Percentiles rank a stretch among this genome's conserved stretches.
These are phyloP conservation scores for Oncorhynchus kisutch DNA, from an alignment of 2,113 vertebrate genomes.

Conservation along the genomic window DNA sequence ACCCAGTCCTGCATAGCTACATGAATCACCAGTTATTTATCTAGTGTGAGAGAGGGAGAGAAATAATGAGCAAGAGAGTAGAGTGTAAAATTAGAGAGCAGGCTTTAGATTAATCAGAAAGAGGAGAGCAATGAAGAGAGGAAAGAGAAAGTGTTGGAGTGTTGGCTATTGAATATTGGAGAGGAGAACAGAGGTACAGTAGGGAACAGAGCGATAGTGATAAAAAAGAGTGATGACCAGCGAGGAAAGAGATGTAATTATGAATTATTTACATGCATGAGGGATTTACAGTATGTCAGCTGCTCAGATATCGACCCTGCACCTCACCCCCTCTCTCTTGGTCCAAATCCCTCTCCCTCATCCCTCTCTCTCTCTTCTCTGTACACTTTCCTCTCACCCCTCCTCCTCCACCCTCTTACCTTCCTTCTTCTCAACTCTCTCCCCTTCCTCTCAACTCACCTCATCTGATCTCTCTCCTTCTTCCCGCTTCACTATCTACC, in stretches of 20 bases:
- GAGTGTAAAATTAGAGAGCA: background rate
- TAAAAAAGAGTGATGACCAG: conserved; percentile 59
- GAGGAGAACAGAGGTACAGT: conserved; percentile 25
- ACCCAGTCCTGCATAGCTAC: background rate
- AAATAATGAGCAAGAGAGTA: background rate
- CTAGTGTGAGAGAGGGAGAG: background rate
- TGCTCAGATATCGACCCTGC: conserved; percentile 46
- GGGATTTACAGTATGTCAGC: conserved; percentile 64
- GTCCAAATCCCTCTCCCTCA: conserved; percentile 22
- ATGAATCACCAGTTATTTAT: conserved; percentile 16
- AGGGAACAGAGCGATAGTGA: conserved; percentile 21
- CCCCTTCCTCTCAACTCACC: conserved; percentile 7
- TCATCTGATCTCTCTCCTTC: conserved; percentile 10
- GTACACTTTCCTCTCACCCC: background rate
- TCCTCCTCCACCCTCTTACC: background rate
- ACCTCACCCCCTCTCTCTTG: conserved; percentile 48
- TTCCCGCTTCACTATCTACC: background rate
- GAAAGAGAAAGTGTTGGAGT: background rate
- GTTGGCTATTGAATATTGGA: conserved; percentile 34
- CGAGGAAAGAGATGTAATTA: conserved; percentile 45
- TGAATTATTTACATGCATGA: conserved; percentile 69
- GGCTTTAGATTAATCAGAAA: background rate
- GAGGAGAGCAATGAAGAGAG: background rate
- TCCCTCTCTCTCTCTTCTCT: conserved; percentile 22
- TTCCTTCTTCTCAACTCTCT: background rate